Evolutionary conservation across 2,113 vertebrate species (phyloP), one percentile per base, ranked within the genome.

Genomic region (Notarius quadriscutis): DNA sequence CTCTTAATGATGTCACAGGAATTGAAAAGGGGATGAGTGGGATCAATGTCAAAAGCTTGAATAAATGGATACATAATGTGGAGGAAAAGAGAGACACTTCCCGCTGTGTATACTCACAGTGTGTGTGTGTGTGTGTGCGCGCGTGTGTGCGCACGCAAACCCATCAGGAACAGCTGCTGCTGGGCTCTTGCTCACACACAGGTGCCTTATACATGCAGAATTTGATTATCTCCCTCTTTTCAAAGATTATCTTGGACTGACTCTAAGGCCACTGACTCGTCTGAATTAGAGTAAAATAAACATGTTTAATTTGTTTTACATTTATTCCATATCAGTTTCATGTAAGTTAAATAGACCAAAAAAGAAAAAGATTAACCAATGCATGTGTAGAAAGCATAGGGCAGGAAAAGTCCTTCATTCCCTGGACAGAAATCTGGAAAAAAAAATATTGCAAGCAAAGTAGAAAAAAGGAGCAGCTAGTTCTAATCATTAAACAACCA

Each of bases 101-200:
- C 88, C 25, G 80, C 91, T 90, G 91, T 83, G 89, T 78, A 22
- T 77, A 53, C 79, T 85, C 80, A 71, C 50, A 60, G 20, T 77
- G 74, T 77, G 8, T 75, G 41, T 75, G 34, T 75, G 72, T 22
- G 75, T 78, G 41, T 77, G 81, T 75, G 34, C 50, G 41, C 50
- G 72, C 51, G 48, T 20, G 74, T 53, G 20, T 48, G 50, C 27
- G 10, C 57, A 53, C 18, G n/a, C 55, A 82, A 55, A 78, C 83
- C 88, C 50, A 77, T 91, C 91, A 90, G 55, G 20, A 75, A 58
- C 89, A 91, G 84, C 84, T 91, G 91, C 77, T 79, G 74, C 41
- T 78, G 83, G 62, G 57, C 53, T 86, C 15, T 80, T 60, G 0
- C 81, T 83, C 79, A 86, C 81, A 84, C 60, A 89, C 88, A 89